Conservation (phyloP, 1,140 invertebrate genomes). For the Polypedilum vanderplanki region DNA sequence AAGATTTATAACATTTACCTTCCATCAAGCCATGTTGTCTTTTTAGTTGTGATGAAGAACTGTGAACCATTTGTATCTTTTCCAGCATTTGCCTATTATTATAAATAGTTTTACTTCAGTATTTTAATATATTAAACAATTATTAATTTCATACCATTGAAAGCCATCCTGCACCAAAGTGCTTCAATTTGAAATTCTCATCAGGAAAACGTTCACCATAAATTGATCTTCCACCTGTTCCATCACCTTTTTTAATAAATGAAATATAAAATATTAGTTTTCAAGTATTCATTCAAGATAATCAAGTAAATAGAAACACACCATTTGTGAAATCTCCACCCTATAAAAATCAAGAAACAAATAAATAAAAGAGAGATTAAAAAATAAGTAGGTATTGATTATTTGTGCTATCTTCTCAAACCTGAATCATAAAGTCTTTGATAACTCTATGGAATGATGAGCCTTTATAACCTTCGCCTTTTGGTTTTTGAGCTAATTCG, state of each 20-base stretch:
- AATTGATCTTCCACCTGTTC: conserved; percentile 69
- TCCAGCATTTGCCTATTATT: conserved; percentile 69
- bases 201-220: conserved; percentile 90
- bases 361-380: neutral
- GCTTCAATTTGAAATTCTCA: conserved; percentile 97
- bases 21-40: conserved; percentile 89
- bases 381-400: neutral
- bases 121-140: too few relatives aligned
- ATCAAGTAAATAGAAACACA: too few relatives aligned
- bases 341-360: neutral
- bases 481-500: conserved; percentile 65
- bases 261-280: too few relatives aligned
- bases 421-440: conserved; percentile 93
- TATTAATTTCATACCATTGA: conserved; percentile 65
- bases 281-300: too few relatives aligned
- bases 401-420: conserved; percentile 87
- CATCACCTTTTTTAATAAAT: neutral
- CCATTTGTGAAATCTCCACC: conserved; percentile 26
- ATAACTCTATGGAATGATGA: conserved; percentile 91
- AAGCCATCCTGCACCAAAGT: conserved; percentile 92
- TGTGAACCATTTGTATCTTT: conserved; percentile 98
- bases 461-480: conserved; percentile 75
- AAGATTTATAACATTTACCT: too few relatives aligned
- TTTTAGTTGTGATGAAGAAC: conserved; percentile 91
- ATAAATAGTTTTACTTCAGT: too few relatives aligned